Base-by-base conservation (phyloP, 2,797 vertebrate genomes). In the Hoplostethus atlanticus region DNA sequence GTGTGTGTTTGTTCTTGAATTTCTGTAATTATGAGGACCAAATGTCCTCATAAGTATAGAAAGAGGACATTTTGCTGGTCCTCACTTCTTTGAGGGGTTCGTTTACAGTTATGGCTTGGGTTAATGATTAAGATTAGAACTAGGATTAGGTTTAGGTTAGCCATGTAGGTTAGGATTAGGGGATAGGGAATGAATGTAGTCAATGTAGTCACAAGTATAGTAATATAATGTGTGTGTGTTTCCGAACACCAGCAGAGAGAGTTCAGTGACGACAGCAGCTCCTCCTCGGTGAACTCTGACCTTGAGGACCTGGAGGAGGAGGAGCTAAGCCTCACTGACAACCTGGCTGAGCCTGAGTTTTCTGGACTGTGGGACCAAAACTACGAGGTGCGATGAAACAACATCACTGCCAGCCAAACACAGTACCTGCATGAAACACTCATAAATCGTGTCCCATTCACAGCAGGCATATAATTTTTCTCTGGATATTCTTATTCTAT, bases 331-430 rank as follows among this genome's bases (percentile, higher is more conserved):
- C 16, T 63, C 0, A 2, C 46, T 0, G 80, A 94, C 66, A 92
- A 66, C 5, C 83, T 98, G 28, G 84, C 86, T 5, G 87, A 95
- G 81, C 96, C 96, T 0, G 97, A 97, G 84, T 96, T 98, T 82
- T 85, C 85, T 0, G 97, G 97, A 21, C 94, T 97, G 16, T 97
- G 96, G 97, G 80, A 84, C 46, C 87, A 84, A 8, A 84, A 91
- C 8, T 73, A 55, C 55, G 88, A 87, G 76, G 86, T 96, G 94
- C 56, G 59, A 54, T 51, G 11, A 73, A 21, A 21, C 21, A 21
- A 79, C 66, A 17, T 30, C 5, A 42, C 58, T 48, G 72, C 36
- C 2, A 81, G 66, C 57, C 77, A 28, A 28, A 28, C 28, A 28
- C 28, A 28, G 28, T 28, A 28, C 28, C 61, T 56, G 40, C 71